Base-by-base conservation (phyloP, 2,113 vertebrate species). In the Tachysurus fulvidraco region DNA sequence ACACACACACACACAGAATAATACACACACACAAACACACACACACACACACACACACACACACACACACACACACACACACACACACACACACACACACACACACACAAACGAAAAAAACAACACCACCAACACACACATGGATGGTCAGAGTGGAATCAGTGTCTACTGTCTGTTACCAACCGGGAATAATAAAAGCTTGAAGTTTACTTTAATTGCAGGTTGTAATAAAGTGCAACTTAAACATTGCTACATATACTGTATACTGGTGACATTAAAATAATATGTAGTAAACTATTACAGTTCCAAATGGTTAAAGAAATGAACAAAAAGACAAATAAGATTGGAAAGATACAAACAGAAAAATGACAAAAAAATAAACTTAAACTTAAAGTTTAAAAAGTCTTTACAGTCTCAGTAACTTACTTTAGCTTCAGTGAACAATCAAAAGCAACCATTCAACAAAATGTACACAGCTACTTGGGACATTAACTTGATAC, bases 61-160 rank as follows among this genome's bases (percentile, higher is more conserved):
- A 80, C 46, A 74, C 55, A 64, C 52, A 65, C 41, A 59, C 77
- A 85, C 69, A 80, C 46, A 74, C 50, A 80, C 62, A 80, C 36
- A 59, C 59, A 54, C 73, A 84, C 87, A 80, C 67, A 74, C 1
- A 11, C 17, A 12, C 46, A 80, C 8, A 36, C 59, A 81, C 21
- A 69, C 57, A 83, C 78, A 57, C 74, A 78, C 11, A 57, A 52
- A 79, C 65, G 65, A 28, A 85, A 69, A 65, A 46, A 78, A 83
- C 36, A 55, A 71, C 64, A 14, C 30, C 78, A 81, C 57, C 74
- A 57, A 88, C 2, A 64, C 60, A 71, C 64, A 65, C 59, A 64
- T 21, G 46, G 64, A 59, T 44, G 55, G 21, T 41, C 78, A 81
- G 46, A 25, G 36, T 62, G 13, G 9, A 46, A 2, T 62, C 59